phyloP scores from a whole-genome alignment of 2,113 vertebrate species.

The Entosphenus tridentatus region DNA sequence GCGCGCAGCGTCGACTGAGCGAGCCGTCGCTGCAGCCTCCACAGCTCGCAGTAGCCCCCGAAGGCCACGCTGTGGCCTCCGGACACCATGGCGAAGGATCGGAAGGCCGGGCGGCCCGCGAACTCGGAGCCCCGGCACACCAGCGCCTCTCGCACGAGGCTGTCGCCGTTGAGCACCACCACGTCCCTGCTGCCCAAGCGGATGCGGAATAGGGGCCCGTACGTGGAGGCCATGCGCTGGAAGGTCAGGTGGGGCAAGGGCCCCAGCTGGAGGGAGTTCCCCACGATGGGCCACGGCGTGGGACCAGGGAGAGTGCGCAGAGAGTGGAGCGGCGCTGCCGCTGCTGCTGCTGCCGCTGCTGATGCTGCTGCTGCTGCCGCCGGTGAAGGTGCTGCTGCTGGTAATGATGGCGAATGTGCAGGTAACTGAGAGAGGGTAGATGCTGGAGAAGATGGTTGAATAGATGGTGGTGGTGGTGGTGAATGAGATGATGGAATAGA shows the following conservation, averaged over 20 bases:
- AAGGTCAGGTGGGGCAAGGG: conserved; percentile 42
- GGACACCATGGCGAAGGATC: conserved; percentile 38
- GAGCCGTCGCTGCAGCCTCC: conserved; percentile 35
- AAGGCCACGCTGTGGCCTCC: conserved; percentile 44
- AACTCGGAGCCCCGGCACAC: conserved; percentile 32
- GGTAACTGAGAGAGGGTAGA: too few species aligned
- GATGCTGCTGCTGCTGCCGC: conserved; percentile 8
- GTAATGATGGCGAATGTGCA: background rate
- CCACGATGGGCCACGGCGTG: conserved; percentile 38
- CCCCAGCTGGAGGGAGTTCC: conserved; percentile 47
- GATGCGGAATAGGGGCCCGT: conserved; percentile 42
- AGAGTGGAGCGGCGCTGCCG: too few species aligned
- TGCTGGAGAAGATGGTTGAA: too few species aligned
- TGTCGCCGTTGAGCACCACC: conserved; percentile 42
- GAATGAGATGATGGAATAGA: too few species aligned
- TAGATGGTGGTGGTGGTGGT: too few species aligned
- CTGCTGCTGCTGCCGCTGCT: conserved; percentile 7
- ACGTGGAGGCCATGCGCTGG: conserved; percentile 23
- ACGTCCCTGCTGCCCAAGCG: conserved; percentile 32
- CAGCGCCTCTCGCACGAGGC: conserved; percentile 33
- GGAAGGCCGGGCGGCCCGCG: conserved; percentile 47
- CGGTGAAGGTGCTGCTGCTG: background rate
- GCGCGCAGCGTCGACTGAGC: conserved; percentile 36
- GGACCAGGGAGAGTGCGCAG: conserved; percentile 24
- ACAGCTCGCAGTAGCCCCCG: conserved; percentile 29